Base-by-base conservation (phyloP, 2,113 vertebrate species). In the Petaurus breviceps region DNA sequence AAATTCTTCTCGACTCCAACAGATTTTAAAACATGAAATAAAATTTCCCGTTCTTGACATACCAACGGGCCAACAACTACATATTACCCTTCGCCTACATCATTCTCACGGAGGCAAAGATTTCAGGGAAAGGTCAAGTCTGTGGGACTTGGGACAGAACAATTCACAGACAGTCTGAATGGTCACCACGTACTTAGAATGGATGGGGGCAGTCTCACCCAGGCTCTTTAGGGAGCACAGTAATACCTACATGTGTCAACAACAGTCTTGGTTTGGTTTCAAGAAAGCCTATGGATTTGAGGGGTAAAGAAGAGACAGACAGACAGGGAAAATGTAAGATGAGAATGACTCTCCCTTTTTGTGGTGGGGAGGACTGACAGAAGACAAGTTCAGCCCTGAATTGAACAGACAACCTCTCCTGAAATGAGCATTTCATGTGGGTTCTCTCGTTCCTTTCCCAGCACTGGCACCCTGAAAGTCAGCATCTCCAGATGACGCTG, bases 91-190 rank as follows among this genome's bases (percentile, higher is more conserved):
- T 25, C 23, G 19, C 28, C 90, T 52, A 92, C 46, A 77, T 47
- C 3, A 51, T 46, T 50, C 91, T 84, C 51, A 37, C 52, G 5
- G 47, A 57, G 49, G 31, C 93, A 91, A 96, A 93, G 77, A 54
- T 8, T 84, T 90, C 68, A 92, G 37, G 90, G 53, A 52, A 94
- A 97, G 90, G 68, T 50, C 14, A 92, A 95, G 52, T 57, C 12
- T 22, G 68, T 43, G 95, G 31, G 84, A 93, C 89, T 51, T 57
- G 23, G 84, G n/a, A 92, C 54, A 43, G 28, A 93, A 97, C 94
- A 95, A 91, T 51, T 94, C 94, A 94, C 0, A 37, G 68, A 22
- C n/a, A 68, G n/a, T 54, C 77, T 90, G 50, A 53, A 61, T 37
- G 92, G n/a, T 55, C 31, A 14, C 57, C 57, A 37, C 11, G 11